Evolutionary conservation across 2,113 vertebrate genomes (phyloP).

Genomic region (Petromus typicus): DNA sequence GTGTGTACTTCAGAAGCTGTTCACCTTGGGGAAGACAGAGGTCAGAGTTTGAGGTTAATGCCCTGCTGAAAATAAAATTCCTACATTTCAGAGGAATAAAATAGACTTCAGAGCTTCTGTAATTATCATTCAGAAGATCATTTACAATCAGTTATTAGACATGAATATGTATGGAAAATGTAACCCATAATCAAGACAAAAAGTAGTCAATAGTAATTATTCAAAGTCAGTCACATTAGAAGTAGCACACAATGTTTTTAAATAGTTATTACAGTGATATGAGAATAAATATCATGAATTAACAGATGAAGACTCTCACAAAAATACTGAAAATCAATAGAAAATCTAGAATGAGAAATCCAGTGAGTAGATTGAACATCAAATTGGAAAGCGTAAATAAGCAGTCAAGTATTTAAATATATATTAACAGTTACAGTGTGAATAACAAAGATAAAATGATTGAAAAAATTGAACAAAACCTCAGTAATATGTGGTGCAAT

Average conservation of each 20-base stretch:
- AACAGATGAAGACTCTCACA: not conserved
- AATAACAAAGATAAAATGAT: not conserved
- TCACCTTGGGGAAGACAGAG: not conserved
- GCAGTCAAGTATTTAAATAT: not conserved
- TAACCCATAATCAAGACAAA: not conserved
- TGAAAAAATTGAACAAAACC: not conserved
- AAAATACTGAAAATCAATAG: not conserved
- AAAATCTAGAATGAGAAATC: conserved; percentile 8
- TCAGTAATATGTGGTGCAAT: not conserved
- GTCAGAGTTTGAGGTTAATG: not conserved
- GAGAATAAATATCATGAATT: not conserved
- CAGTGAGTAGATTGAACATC: not conserved
- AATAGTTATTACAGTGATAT: not conserved
- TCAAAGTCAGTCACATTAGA: not conserved
- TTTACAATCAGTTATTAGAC: not conserved
- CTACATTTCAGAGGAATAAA: not conserved
- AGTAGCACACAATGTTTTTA: not conserved
- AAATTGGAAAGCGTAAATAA: not conserved
- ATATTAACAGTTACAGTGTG: not conserved
- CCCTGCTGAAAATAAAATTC: not conserved
- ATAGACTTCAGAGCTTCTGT: not conserved
- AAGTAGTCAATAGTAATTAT: not conserved
- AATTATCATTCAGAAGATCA: not conserved
- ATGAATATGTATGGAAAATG: not conserved
- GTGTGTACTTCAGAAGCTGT: not conserved